These are phyloP conservation scores for Rallus crepitans DNA, from an alignment of 2,797 vertebrate genomes.

Conservation along the genomic window DNA sequence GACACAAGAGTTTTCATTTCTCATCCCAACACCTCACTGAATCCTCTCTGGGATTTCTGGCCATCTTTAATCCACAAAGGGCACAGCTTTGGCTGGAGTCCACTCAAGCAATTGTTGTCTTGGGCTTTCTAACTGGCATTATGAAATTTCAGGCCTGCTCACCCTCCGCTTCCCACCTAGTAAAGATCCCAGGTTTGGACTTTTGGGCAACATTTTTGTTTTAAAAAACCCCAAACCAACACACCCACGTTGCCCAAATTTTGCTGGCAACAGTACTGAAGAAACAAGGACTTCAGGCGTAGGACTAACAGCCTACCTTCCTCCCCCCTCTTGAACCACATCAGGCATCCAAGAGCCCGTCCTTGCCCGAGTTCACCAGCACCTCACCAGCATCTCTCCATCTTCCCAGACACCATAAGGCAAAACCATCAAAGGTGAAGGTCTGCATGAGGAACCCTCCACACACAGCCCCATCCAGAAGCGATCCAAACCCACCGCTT, in stretches of 20 bases:
- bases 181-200: neutral
- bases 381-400: neutral
- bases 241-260: neutral
- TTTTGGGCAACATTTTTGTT: neutral
- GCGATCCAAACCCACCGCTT: neutral
- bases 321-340: neutral
- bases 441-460: neutral
- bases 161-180: neutral
- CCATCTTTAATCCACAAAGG: neutral
- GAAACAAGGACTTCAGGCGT: neutral
- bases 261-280: neutral
- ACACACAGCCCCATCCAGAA: fast-evolving
- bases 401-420: neutral
- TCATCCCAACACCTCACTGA: neutral
- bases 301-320: neutral
- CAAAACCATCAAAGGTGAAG: neutral
- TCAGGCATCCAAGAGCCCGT: neutral
- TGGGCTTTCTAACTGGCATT: neutral
- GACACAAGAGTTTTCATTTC: neutral
- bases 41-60: neutral
- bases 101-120: neutral
- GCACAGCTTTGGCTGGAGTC: neutral
- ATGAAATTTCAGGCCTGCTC: fast-evolving
- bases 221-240: neutral
- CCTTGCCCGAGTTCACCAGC: neutral